Evolutionary conservation across 2,888 invertebrate species (phyloP).

Genomic region (Drosophila robusta): DNA sequence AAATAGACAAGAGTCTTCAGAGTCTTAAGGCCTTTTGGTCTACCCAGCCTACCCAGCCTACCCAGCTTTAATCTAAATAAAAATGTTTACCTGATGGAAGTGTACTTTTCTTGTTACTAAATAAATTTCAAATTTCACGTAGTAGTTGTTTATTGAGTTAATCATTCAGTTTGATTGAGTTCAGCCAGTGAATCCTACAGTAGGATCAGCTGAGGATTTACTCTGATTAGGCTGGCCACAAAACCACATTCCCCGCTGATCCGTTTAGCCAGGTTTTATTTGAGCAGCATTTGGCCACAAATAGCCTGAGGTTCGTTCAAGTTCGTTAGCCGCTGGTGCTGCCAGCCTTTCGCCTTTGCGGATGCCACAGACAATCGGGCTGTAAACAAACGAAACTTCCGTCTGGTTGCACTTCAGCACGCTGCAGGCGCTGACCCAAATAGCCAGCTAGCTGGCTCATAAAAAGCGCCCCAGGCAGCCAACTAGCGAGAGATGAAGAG

Average conservation of each 20-base stretch:
- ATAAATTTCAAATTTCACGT: not conserved
- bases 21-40: not conserved
- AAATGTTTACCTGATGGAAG: too few species aligned
- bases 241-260: conserved; percentile 40
- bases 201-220: conserved; percentile 14
- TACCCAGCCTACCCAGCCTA: too few species aligned
- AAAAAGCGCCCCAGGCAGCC: conserved; percentile 63
- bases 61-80: not conserved
- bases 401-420: conserved; percentile 70
- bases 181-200: not conserved
- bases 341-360: conserved; percentile 47
- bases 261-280: conserved; percentile 15
- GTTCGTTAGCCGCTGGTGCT: conserved; percentile 40
- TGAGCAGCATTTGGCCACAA: conserved; percentile 3
- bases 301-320: conserved; percentile 9
- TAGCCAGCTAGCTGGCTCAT: conserved; percentile 48
- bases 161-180: conserved; percentile 9
- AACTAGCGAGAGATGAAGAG: conserved; percentile 27
- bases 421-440: conserved; percentile 63
- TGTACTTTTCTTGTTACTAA: too few species aligned
- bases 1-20: not conserved
- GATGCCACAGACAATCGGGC: conserved; percentile 21
- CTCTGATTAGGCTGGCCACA: conserved; percentile 32
- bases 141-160: not conserved
- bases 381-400: conserved; percentile 67